These are phyloP conservation scores for Pitta sordida DNA, from an alignment of 2,113 vertebrate genomes.

Conservation along the genomic window DNA sequence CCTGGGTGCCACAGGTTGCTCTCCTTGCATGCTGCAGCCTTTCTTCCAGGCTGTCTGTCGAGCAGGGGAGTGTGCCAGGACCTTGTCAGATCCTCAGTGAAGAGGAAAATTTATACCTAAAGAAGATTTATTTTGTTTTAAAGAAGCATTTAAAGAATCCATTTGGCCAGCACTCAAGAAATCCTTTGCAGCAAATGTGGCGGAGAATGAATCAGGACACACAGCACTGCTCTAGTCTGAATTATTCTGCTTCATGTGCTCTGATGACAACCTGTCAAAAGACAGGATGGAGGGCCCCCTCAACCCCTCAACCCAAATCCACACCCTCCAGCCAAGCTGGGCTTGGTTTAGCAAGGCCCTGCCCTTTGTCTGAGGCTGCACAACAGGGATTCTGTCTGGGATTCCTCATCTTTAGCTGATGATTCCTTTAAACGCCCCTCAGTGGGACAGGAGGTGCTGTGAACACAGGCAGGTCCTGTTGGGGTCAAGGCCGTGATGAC, in stretches of 20 bases:
- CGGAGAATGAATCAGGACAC: not conserved
- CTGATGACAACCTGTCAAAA: not conserved
- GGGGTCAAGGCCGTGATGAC: not conserved
- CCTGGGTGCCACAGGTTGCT: not conserved
- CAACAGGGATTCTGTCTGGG: not conserved
- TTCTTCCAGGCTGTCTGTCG: not conserved
- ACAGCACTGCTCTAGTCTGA: not conserved
- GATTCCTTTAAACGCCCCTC: not conserved
- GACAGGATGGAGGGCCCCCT: too few relatives aligned
- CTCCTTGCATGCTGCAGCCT: not conserved
- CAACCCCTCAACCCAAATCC: not conserved
- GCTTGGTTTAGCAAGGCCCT: not conserved
- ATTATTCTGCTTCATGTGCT: not conserved
- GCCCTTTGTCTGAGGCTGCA: not conserved
- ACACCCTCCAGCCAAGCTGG: not conserved
- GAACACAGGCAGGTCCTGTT: not conserved
- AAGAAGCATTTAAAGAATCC: slow-evolving; percentile 7
- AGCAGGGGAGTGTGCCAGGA: not conserved
- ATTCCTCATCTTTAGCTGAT: not conserved
- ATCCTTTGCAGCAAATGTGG: not conserved
- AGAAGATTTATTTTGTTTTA: not conserved
- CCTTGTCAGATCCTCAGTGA: not conserved
- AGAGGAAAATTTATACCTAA: slow-evolving; percentile 1
- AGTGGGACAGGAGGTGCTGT: not conserved
- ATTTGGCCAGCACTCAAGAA: not conserved